Base-by-base conservation (phyloP, 2,888 invertebrate genomes). In the Augiades crinisus region DNA sequence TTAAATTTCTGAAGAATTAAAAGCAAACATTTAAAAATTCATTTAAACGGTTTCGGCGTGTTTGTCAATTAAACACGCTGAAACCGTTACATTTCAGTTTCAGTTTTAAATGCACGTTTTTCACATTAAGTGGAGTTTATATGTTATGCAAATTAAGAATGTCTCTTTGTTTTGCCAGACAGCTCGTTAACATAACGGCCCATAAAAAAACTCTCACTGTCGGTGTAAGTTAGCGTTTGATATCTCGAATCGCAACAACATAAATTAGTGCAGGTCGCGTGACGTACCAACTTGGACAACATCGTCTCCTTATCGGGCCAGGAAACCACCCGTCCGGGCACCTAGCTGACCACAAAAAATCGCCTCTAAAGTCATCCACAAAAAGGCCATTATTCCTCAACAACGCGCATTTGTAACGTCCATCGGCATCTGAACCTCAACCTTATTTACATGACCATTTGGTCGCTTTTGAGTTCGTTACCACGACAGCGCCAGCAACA, bases 211-310 rank as follows among this genome's bases (percentile, higher is more conserved):
- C 67, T 58, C 53, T 60, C 57, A 14, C 62, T 13, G 61, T 53
- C 62, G 59, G 50, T 49, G 54, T 53, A 57, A 65, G 71, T 67
- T 75, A 76, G 75, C 73, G 71, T 75, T 70, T 71, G 78, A 80
- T 86, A 87, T 85, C 79, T 74, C 70, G 75, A 83, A 87, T 87
- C 86, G 84, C 79, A 75, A 80, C 84, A 80, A 84, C 86, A 87
- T 88, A 87, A 88, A 87, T 88, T 85, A 86, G 82, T 78, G 79
- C 81, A 81, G 80, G 75, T 89, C 82, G 88, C 88, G 88, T 87
- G 88, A 86, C 86, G 83, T 75, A 74, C 79, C 68, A 81, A 78
- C 86, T 86, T 82, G 82, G 75, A 66, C 78, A 66, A 68, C 74
- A 70, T 71, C 79, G 84, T 81, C 83, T 84, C 77, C 85, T 88